phyloP scores from a whole-genome alignment of 2,113 vertebrate species.

The Heterocephalus glaber region DNA sequence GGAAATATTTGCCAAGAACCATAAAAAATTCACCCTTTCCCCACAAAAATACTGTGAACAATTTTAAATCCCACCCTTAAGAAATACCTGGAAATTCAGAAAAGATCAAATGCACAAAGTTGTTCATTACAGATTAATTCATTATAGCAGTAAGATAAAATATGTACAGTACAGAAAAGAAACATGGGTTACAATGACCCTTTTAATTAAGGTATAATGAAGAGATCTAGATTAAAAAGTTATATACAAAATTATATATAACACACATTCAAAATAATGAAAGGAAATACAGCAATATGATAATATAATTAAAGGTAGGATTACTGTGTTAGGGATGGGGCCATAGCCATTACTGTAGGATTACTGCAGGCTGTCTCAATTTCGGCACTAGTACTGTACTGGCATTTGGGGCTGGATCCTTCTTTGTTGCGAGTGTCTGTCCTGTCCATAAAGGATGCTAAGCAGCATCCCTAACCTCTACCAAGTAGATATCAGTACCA shows the following conservation, averaged over 20 bases:
- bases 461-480: not conserved
- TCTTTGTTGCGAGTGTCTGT: not conserved
- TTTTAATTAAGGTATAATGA: not conserved
- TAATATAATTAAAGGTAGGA: not conserved
- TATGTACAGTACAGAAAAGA: not conserved
- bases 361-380: no score
- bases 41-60: not conserved
- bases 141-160: not conserved
- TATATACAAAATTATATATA: not conserved
- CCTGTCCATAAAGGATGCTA: no score
- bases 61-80: not conserved
- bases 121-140: not conserved
- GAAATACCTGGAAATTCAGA: constrained; percentile 20
- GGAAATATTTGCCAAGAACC: not conserved
- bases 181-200: not conserved
- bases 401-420: not conserved
- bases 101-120: not conserved
- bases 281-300: not conserved
- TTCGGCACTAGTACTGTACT: not conserved
- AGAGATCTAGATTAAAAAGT: not conserved
- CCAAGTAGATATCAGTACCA: no score
- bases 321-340: accelerated
- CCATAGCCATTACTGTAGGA: not conserved
- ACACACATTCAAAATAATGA: not conserved
- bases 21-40: not conserved